A percentile compares a stretch with the other conserved stretches of the same genome.
phyloP scores from a whole-genome alignment of 2,113 vertebrate species.

The Merops nubicus region DNA sequence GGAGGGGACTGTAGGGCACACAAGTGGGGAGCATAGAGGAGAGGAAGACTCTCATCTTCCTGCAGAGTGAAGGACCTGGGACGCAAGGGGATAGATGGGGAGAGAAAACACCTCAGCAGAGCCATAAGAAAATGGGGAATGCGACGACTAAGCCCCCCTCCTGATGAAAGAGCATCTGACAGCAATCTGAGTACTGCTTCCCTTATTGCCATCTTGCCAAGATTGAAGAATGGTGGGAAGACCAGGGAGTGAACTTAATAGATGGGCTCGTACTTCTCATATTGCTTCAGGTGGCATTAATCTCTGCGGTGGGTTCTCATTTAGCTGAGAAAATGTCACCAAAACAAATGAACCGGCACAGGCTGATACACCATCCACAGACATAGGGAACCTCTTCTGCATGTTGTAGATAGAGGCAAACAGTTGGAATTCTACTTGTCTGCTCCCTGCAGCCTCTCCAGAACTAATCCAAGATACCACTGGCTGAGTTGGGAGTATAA shows the following conservation, averaged over 20 bases:
- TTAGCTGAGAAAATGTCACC: constrained; percentile 42
- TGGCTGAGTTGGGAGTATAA: neutral
- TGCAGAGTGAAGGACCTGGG: neutral
- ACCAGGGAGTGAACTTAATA: constrained; percentile 26
- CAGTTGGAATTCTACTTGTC: neutral
- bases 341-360: neutral
- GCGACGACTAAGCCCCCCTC: neutral
- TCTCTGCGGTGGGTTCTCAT: neutral
- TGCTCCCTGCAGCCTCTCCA: neutral
- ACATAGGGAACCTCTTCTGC: neutral
- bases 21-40: neutral
- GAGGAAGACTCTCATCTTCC: neutral
- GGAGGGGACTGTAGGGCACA: neutral
- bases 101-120: neutral
- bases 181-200: neutral
- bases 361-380: neutral
- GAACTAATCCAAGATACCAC: neutral
- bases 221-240: neutral
- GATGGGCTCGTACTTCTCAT: neutral
- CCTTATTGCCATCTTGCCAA: neutral
- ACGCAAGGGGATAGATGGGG: neutral
- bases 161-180: neutral
- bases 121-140: neutral
- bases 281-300: constrained; percentile 39
- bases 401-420: neutral